Base-by-base conservation (phyloP, 2,797 vertebrate genomes). In the Parambassis ranga region DNA sequence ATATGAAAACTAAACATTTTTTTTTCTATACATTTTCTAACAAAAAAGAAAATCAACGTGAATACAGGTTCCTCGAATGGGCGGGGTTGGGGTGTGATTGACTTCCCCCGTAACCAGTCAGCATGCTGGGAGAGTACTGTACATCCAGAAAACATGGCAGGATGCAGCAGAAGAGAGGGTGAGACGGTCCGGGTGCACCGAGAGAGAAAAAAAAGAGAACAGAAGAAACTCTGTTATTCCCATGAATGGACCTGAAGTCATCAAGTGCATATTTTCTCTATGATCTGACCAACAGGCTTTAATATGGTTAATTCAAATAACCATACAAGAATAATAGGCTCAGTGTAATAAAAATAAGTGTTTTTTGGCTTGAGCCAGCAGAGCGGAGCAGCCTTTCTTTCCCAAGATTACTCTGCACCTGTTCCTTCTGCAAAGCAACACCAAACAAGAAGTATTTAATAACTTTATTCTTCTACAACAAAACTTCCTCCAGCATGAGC, bases 111-210 rank as follows among this genome's bases (percentile, higher is more conserved):
- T 93, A 94, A 87, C 90, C 92, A 87, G 91, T 94, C 91, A 94
- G 91, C 93, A 94, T 93, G 92, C 93, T 94, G 91, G 93, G 92
- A 91, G 92, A 93, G 87, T 94, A 94, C 93, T 94, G 92, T 44
- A 76, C 19, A 49, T 87, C 79, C 83, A 75, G 61, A 81, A 63
- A 50, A 59, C 48, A 37, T 4, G 53, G 46, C 3, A 18, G 24
- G 30, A 71, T 46, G 36, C 52, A 31, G 32, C 28, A 50, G 76
- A 32, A n/a, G 53, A 43, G 43, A 62, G 32, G 60, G 42, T 4
- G 28, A 46, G 71, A 37, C 11, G 72, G 75, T 85, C 85, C 86
- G 7, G n/a, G n/a, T n/a, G n/a, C n/a, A n/a, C n/a, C n/a, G n/a
- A 10, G 5, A 2, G 39, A 82, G 37, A 75, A 41, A 57, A 20